Conservation (phyloP, 2,797 vertebrate genomes). For the Apodemus agrarius region DNA sequence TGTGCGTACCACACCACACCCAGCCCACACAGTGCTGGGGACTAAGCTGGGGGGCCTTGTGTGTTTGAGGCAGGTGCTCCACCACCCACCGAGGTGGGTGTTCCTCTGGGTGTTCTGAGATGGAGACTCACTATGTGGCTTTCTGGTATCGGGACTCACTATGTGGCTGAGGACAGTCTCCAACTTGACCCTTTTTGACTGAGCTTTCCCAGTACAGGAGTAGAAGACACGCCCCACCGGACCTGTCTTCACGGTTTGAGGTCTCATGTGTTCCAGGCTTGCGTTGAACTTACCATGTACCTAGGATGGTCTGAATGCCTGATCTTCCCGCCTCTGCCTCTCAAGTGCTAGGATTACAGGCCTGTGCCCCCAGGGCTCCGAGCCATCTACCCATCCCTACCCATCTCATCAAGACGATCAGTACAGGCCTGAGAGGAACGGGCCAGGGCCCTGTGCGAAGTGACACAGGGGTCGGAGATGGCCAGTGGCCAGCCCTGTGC, state of each 20-base stretch:
- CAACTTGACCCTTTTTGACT: neutral
- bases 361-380: neutral
- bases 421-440: neutral
- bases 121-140: neutral
- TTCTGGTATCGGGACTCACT: too few relatives aligned
- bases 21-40: neutral
- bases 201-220: neutral
- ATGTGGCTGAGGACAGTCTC: neutral
- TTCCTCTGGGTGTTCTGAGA: neutral
- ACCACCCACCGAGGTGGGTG: neutral
- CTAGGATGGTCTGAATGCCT: neutral
- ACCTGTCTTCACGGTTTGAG: neutral
- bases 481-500: neutral
- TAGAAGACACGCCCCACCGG: neutral
- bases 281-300: neutral
- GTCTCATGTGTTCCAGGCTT: neutral
- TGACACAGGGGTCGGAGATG: neutral
- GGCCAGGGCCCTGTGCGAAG: neutral
- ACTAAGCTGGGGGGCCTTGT: neutral
- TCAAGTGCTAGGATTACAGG: neutral
- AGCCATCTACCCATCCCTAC: neutral
- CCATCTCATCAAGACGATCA: rapidly evolving
- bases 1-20: neutral
- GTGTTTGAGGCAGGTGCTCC: neutral
- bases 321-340: neutral